These are phyloP conservation scores for Parasteatoda lunata DNA, from an alignment of 2,888 invertebrate genomes.

Conservation along the genomic window DNA sequence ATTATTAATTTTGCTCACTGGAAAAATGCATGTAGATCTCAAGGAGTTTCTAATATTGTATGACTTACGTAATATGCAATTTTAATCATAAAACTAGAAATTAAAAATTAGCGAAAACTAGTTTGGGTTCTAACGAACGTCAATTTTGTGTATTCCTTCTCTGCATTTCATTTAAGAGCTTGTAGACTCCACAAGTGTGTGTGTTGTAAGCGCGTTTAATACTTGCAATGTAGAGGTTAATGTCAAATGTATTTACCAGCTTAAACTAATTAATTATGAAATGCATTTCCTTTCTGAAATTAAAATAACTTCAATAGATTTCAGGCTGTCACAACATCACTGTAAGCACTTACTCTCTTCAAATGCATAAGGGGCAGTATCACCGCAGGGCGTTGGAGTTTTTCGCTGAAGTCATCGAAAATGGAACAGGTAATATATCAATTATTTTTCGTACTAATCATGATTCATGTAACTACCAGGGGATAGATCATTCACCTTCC, in stretches of 20 bases:
- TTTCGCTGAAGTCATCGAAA: conserved; percentile 77
- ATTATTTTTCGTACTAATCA: background rate
- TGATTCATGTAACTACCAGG: background rate
- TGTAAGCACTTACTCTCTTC: conserved; percentile 74
- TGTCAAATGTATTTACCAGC: background rate
- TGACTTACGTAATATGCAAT: too few relatives aligned
- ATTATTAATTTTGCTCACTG: too few relatives aligned
- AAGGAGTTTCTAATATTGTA: too few relatives aligned
- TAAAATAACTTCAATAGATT: conserved; percentile 25
- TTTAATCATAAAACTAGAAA: too few relatives aligned
- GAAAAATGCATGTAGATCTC: too few relatives aligned
- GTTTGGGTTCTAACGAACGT: too few relatives aligned
- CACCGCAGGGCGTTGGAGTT: conserved; percentile 74
- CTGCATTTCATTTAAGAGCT: too few relatives aligned
- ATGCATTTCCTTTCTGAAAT: background rate
- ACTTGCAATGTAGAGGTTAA: background rate
- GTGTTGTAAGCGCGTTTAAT: too few relatives aligned
- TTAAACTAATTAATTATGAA: background rate
- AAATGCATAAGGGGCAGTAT: conserved; percentile 74
- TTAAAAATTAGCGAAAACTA: too few relatives aligned
- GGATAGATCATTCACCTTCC: too few relatives aligned
- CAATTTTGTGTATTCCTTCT: too few relatives aligned
- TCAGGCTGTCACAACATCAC: conserved; percentile 74
- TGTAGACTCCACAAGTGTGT: too few relatives aligned
- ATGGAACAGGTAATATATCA: conserved; percentile 77